Base-by-base conservation (phyloP, 2,888 invertebrate genomes). In the Merodon equestris region DNA sequence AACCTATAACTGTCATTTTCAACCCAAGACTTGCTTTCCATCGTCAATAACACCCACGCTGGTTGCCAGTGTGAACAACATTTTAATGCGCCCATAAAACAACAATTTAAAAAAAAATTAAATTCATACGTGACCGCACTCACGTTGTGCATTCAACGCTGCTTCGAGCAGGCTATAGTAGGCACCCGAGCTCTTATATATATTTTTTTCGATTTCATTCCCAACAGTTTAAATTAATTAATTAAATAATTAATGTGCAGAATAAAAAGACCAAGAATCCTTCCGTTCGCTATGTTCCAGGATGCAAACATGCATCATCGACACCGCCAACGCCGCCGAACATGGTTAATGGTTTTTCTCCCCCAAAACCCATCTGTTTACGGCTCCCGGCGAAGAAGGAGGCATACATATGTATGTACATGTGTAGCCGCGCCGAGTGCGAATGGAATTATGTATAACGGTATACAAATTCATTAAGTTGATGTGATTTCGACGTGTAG, bases 391-490 rank as follows among this genome's bases (percentile, higher is more conserved):
- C n/a, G n/a, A n/a, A n/a, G n/a, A n/a, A n/a, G n/a, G n/a, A n/a
- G 7, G 27, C 7, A 27, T 27, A 4, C 7, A 27, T 4, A 7
- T 2, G 7, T 7, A 27, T 27, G 27, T 27, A 27, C 27, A 27
- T 27, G 2, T 27, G 27, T 27, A 27, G 27, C 27, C 7, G 27
- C 27, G 7, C 7, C 3, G 27, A 2, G 27, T 27, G 27, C 27
- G 27, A 27, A 27, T 27, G 27, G 27, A 27, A 27, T 27, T 7
- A 27, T 27, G 27, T 27, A 27, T 27, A 27, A 27, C 27, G 44
- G 40, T 53, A 64, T 17, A 66, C 47, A 76, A 76, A 71, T 76
- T 76, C 71, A 76, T 71, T 76, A 71, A 60, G 50, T 71, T 71
- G 57, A 63, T 75, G 51, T 58, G 63, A 70, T 63, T 75, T 70